Conservation (phyloP, 2,888 invertebrate genomes). For the Ormyrus thymus region DNA sequence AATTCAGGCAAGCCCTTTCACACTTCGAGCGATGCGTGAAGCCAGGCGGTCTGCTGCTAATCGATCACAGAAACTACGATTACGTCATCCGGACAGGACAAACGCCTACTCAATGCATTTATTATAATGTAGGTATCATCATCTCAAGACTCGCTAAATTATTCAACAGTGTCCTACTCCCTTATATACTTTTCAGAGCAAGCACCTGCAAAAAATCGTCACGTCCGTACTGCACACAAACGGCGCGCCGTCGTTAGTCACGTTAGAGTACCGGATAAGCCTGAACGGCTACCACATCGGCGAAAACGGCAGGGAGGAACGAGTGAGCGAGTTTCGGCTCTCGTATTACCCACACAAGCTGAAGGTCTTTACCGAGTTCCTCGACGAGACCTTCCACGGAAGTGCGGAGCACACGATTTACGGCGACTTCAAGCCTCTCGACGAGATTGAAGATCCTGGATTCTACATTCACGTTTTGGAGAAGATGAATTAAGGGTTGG, state of each 20-base stretch:
- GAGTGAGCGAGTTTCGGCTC: conserved; percentile 86
- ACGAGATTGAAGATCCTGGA: conserved; percentile 81
- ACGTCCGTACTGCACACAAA: conserved; percentile 89
- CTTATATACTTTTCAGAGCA: conserved; percentile 78
- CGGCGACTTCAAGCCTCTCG: conserved; percentile 87
- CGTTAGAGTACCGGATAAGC: conserved; percentile 86
- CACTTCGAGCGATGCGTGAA: conserved; percentile 90
- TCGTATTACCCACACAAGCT: conserved; percentile 92
- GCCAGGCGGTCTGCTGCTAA: conserved; percentile 88
- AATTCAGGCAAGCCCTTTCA: conserved; percentile 80
- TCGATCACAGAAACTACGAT: conserved; percentile 94
- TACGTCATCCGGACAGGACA: conserved; percentile 85
- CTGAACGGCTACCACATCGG: conserved; percentile 67
- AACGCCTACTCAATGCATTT: conserved; percentile 89
- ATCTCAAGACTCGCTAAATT: too few species aligned
- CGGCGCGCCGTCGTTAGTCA: conserved; percentile 85
- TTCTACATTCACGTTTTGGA: conserved; percentile 91
- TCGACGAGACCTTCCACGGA: conserved; percentile 83
- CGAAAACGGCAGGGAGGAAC: conserved; percentile 66
- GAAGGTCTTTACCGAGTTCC: conserved; percentile 82
- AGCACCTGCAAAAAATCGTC: conserved; percentile 88
- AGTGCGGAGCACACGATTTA: conserved; percentile 83
- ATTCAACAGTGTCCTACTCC: too few species aligned
- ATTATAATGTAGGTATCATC: conserved; percentile 85
- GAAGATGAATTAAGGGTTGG: conserved; percentile 73